These are phyloP conservation scores for Drosophila paulistorum DNA, from an alignment of 1,140 invertebrate genomes.

Conservation along the genomic window DNA sequence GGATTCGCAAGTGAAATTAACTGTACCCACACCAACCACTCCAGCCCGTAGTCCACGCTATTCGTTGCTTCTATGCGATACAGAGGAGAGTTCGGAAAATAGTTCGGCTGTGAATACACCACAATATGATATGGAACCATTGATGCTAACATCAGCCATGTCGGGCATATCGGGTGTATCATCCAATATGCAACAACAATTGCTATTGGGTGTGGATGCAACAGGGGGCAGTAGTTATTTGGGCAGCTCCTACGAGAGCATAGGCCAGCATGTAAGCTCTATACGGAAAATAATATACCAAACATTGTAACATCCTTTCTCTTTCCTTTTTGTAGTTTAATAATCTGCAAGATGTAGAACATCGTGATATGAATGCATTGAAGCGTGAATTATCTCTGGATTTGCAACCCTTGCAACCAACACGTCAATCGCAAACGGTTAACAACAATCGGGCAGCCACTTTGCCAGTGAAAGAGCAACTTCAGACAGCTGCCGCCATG, in stretches of 20 bases:
- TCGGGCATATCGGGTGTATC: constrained; percentile 73
- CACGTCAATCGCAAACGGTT: constrained; percentile 45
- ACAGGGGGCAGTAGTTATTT: constrained; percentile 48
- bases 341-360: constrained; percentile 55
- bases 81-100: constrained; percentile 78
- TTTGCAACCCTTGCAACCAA: constrained; percentile 55
- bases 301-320: background rate
- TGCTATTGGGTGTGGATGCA: constrained; percentile 64
- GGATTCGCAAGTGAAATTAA: constrained; percentile 51
- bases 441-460: constrained; percentile 50
- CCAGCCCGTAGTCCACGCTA: constrained; percentile 77
- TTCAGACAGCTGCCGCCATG: constrained; percentile 46
- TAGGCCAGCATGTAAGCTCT: constrained; percentile 68
- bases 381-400: constrained; percentile 79
- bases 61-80: constrained; percentile 72
- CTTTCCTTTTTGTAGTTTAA: constrained; percentile 52
- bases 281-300: background rate
- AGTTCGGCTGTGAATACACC: constrained; percentile 80
- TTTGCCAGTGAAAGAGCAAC: constrained; percentile 60
- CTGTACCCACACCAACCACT: constrained; percentile 74
- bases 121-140: constrained; percentile 79
- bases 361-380: constrained; percentile 77
- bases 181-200: constrained; percentile 71
- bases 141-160: constrained; percentile 74
- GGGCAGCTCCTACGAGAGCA: constrained; percentile 73